Evolutionary conservation across 37 sponge, comb jelly and placozoan species (phyloP), one percentile per base, ranked within the genome.

Genomic region (Cliona cf. orientalis): DNA sequence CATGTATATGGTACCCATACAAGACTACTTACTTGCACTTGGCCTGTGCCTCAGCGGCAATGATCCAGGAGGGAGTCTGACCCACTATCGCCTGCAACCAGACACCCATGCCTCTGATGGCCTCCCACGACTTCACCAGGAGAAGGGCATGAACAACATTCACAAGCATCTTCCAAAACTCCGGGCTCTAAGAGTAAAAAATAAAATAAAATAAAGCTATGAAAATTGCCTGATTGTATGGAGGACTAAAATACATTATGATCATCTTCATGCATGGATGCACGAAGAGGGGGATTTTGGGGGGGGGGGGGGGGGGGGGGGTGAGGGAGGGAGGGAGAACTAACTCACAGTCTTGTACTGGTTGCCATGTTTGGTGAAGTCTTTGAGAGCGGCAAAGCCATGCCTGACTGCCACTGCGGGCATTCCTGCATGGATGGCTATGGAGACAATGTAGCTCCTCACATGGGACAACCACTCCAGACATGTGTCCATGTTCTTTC

Each of bases 401-500:
- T 95, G 94, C 9, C 93, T 63, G 0, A 92, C 75, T 23, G 95
- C 90, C 14, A 87, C 77, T 34, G 93, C 90, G 42, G 95, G 92
- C 82, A 88, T 77, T 26, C 95, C 95, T 58, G 93, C 86, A 78
- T 92, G 92, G 42, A 80, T 82, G 5, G 90, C 95, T 58, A 95
- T 85, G 86, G 90, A 75, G n/a, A 94, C 97, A 6, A 94, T 74
- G 69, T 82, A 74, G 39, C 81, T 77, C 21, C 97, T 63, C 59
- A 97, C 80, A 33, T 83, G 75, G 22, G 79, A 55, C 19, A 97
- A 80, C 97, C 97, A 97, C 76, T 94, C 90, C 59, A 76, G 82
- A 63, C 97, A 97, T 14, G 95, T 94, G 41, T 80, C 77, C 68
- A 78, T 67, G 84, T 97, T 97, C 91, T 86, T 88, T 5, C 92